phyloP scores from a whole-genome alignment of 1,140 invertebrate species.

The Drosophila sucinea region DNA sequence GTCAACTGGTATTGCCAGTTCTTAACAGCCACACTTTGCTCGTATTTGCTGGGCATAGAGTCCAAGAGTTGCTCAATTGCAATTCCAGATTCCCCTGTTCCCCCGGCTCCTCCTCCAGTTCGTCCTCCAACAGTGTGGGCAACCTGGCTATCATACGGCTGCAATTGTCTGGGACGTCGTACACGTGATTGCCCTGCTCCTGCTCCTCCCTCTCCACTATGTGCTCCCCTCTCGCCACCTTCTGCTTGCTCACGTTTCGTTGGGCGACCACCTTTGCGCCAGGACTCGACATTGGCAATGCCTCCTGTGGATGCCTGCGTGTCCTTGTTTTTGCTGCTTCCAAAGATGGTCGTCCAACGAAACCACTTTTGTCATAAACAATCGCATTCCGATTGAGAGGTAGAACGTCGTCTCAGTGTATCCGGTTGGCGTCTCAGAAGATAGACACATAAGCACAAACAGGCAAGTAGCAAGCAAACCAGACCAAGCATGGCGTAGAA shows the following conservation, averaged over 20 bases:
- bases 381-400: slow-evolving; percentile 43
- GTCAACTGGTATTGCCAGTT: slow-evolving; percentile 83
- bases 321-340: slow-evolving; percentile 34
- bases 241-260: slow-evolving; percentile 54
- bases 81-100: slow-evolving; percentile 49
- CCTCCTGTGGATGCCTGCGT: slow-evolving; percentile 51
- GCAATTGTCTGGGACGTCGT: slow-evolving; percentile 60
- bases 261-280: slow-evolving; percentile 78
- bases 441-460: slow-evolving; percentile 76
- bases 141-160: slow-evolving; percentile 66
- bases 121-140: slow-evolving; percentile 39
- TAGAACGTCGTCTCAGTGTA: slow-evolving; percentile 34
- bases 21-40: slow-evolving; percentile 74
- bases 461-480: slow-evolving; percentile 69
- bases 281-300: slow-evolving; percentile 73
- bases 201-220: slow-evolving; percentile 27
- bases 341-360: slow-evolving; percentile 76
- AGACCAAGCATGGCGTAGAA: slow-evolving; percentile 76
- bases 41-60: slow-evolving; percentile 67
- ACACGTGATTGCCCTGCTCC: slow-evolving; percentile 44
- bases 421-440: slow-evolving; percentile 62
- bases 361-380: slow-evolving; percentile 83
- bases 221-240: slow-evolving; percentile 26
- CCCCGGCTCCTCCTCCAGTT: slow-evolving; percentile 32
- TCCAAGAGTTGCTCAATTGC: slow-evolving; percentile 69